A percentile compares a stretch with the other conserved stretches of the same genome.
Conservation (phyloP, 1,140 invertebrate genomes). For the Drosophila setifemur region DNA sequence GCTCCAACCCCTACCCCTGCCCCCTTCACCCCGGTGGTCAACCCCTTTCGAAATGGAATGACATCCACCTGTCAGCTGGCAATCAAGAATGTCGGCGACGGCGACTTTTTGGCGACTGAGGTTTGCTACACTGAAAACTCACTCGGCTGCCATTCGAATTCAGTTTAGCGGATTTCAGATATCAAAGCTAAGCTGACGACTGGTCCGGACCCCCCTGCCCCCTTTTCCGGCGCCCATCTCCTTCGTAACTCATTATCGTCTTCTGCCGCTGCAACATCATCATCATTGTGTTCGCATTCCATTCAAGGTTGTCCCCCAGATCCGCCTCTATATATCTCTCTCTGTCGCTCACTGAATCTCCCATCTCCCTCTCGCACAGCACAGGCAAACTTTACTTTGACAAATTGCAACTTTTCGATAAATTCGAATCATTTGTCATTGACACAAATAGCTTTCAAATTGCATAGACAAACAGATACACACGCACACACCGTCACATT, state of each 20-base stretch:
- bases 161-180: constrained; percentile 27
- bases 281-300: constrained; percentile 67
- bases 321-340: constrained; percentile 47
- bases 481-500: constrained; percentile 10
- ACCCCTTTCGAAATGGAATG: background rate
- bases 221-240: background rate
- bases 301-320: constrained; percentile 72
- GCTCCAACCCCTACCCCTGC: background rate
- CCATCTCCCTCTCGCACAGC: constrained; percentile 15
- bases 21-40: too few species aligned
- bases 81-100: constrained; percentile 71
- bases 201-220: background rate
- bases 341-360: background rate
- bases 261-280: background rate
- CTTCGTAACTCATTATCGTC: constrained; percentile 67
- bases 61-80: constrained; percentile 58
- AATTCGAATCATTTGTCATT: constrained; percentile 81
- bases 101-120: constrained; percentile 41
- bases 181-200: constrained; percentile 13
- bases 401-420: constrained; percentile 80
- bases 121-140: constrained; percentile 17
- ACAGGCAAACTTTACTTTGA: constrained; percentile 58
- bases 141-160: constrained; percentile 29
- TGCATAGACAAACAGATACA: constrained; percentile 57
- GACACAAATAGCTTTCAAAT: constrained; percentile 81